Conservation (phyloP, 2,113 vertebrate genomes). For the Eira barbara region DNA sequence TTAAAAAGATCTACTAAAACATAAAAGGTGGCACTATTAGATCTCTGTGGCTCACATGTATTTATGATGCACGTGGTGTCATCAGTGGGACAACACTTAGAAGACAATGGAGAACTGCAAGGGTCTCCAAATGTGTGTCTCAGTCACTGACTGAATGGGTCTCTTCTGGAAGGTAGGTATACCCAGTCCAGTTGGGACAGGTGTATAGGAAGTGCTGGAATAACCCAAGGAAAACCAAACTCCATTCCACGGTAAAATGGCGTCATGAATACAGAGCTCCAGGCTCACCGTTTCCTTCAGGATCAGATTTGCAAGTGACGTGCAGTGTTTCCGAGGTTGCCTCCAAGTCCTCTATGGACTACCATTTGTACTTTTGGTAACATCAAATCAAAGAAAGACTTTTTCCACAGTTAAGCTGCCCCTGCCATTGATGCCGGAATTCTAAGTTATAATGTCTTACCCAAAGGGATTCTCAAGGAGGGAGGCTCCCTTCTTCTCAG, state of each 20-base stretch:
- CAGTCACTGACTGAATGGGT: neutral
- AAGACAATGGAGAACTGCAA: neutral
- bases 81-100: neutral
- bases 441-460: constrained; percentile 67
- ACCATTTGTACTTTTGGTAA: neutral
- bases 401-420: constrained; percentile 55
- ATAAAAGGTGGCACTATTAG: neutral
- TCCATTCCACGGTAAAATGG: neutral
- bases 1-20: neutral
- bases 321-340: neutral
- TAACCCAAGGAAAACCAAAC: neutral
- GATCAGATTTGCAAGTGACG: neutral
- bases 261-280: neutral
- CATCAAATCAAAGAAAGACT: constrained; percentile 52
- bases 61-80: neutral
- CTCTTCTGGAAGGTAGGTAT: neutral
- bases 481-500: constrained; percentile 39
- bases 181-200: neutral
- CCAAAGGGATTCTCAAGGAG: constrained; percentile 47
- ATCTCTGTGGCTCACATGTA: neutral
- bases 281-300: neutral
- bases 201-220: neutral
- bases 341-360: neutral
- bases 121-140: neutral
- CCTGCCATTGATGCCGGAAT: constrained; percentile 52